A percentile compares a stretch with the other conserved stretches of the same genome.
These are phyloP conservation scores for zebrafish (Danio rerio) DNA, from an alignment of 2,113 vertebrate species.

Conservation along the genomic window GRCz12tu NC_133185.1:38586501-38587000, in stretches of 20 bases:
- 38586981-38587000: no score
- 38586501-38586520: background rate
- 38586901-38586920: no score
- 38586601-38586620: background rate
- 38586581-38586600: background rate
- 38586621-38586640: conserved; percentile 8
- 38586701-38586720: background rate
- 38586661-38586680: background rate
- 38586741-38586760: no score
- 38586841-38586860: background rate
- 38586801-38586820: background rate
- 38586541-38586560: background rate
- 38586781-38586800: background rate
- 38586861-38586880: background rate
- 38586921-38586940: no score
- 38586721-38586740: background rate
- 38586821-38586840: background rate
- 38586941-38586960: no score
- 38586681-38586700: background rate
- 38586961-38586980: no score
- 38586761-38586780: no score
- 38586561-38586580: background rate
- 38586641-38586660: conserved; percentile 11
- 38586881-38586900: background rate
- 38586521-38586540: background rate